Conservation (phyloP, 2,797 vertebrate species). For the Pseudotriccus pelzelni region DNA sequence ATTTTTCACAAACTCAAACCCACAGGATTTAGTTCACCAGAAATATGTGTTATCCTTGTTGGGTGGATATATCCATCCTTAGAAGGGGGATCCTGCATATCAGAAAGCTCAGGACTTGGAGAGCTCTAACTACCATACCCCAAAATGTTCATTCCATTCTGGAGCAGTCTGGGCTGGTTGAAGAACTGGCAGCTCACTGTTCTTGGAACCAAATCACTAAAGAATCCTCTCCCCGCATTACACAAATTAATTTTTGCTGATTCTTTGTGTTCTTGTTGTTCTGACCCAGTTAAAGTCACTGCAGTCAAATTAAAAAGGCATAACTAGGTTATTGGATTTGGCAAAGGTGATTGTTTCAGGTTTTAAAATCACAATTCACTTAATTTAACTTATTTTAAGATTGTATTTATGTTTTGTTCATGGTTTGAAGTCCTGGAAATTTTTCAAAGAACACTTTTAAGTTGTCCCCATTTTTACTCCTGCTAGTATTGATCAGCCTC, state of each 20-base stretch:
- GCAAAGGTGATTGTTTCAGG: background rate
- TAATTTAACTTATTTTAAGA: slow-evolving; percentile 4
- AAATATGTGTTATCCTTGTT: background rate
- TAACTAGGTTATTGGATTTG: background rate
- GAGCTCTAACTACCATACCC: background rate
- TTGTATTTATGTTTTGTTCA: background rate
- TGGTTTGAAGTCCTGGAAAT: slow-evolving; percentile 12
- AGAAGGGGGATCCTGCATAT: background rate
- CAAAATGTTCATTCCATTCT: background rate
- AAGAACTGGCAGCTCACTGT: background rate
- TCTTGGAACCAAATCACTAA: background rate
- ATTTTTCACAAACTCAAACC: background rate
- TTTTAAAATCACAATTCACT: background rate
- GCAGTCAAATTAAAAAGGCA: background rate
- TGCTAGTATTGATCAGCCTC: slow-evolving; percentile 37
- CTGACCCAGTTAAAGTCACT: background rate
- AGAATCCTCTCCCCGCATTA: background rate
- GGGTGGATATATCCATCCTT: no score
- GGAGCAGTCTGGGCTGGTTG: background rate
- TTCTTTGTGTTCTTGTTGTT: background rate
- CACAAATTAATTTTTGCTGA: background rate
- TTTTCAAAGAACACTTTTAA: slow-evolving; percentile 36
- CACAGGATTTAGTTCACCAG: background rate
- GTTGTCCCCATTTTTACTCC: slow-evolving; percentile 40
- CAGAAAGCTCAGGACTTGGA: background rate